Conservation (phyloP, 2,797 vertebrate species). For the Xenops minutus region DNA sequence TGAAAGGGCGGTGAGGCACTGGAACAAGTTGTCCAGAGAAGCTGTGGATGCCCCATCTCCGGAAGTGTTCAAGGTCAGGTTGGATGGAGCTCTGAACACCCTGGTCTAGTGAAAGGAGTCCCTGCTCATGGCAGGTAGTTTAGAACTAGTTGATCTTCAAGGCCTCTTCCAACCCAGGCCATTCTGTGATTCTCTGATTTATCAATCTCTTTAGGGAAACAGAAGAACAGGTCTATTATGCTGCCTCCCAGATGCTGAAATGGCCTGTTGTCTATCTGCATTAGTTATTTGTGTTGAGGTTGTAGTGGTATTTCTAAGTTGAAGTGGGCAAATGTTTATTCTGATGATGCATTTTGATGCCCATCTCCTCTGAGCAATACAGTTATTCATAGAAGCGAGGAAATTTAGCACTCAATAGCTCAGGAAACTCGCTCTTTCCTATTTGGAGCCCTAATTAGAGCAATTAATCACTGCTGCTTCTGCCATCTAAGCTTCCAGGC, state of each 20-base stretch:
- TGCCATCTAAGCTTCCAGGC: slow-evolving; percentile 39
- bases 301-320: not conserved
- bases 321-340: slow-evolving; percentile 44
- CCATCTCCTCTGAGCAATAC: slow-evolving; percentile 31
- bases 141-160: not conserved
- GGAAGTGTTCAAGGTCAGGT: not conserved
- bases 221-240: not conserved
- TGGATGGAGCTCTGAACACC: not conserved
- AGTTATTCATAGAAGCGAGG: slow-evolving; percentile 45
- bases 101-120: not conserved
- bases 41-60: not conserved
- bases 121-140: not conserved
- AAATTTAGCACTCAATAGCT: slow-evolving; percentile 18
- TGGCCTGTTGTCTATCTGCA: not conserved
- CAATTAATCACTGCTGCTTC: slow-evolving; percentile 61
- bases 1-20: not conserved
- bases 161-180: not conserved
- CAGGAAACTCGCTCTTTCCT: slow-evolving; percentile 42
- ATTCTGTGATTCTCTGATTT: not conserved
- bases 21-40: not conserved
- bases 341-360: slow-evolving; percentile 10
- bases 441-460: slow-evolving; percentile 54
- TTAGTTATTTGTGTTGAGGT: not conserved
- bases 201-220: not conserved
- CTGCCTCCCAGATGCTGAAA: not conserved